A percentile compares a stretch with the other conserved stretches of the same genome.
Conservation (phyloP, 2,113 vertebrate genomes). For the Trematocara zebra region DNA sequence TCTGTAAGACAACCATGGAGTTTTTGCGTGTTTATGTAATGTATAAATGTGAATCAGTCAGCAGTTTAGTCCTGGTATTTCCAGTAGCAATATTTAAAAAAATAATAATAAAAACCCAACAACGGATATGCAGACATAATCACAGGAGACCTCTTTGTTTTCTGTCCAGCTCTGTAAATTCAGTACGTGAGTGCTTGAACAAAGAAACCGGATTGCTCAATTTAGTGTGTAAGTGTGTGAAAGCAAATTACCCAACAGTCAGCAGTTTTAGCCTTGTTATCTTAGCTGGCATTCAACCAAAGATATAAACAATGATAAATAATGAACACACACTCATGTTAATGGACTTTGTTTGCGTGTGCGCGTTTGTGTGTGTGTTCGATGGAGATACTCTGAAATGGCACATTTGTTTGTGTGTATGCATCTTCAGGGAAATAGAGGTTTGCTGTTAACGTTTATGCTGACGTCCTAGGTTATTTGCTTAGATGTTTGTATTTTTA, state of each 20-base stretch:
- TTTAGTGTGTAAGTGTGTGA: background rate
- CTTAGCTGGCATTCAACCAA: constrained; percentile 32
- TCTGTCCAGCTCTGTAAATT: background rate
- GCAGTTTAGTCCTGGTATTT: constrained; percentile 48
- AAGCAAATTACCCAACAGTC: constrained; percentile 38
- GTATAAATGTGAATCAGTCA: constrained; percentile 56
- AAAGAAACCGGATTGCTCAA: background rate
- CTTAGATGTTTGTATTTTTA: background rate
- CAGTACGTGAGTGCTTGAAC: background rate
- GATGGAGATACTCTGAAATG: background rate
- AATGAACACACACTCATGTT: constrained; percentile 33
- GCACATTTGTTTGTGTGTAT: background rate
- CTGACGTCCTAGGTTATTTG: background rate
- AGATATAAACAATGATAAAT: constrained; percentile 54
- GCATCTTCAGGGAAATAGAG: background rate
- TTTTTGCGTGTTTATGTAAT: constrained; percentile 8
- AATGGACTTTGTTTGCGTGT: background rate
- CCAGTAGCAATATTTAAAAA: constrained; percentile 39
- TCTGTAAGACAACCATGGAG: background rate
- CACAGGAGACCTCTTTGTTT: background rate
- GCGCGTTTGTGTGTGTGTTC: background rate
- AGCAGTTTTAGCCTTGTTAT: constrained; percentile 55
- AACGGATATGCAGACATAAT: background rate
- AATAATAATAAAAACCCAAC: background rate
- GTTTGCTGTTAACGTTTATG: background rate